Base-by-base conservation (phyloP, 2,888 invertebrate genomes). In the Notodonta ziczac region DNA sequence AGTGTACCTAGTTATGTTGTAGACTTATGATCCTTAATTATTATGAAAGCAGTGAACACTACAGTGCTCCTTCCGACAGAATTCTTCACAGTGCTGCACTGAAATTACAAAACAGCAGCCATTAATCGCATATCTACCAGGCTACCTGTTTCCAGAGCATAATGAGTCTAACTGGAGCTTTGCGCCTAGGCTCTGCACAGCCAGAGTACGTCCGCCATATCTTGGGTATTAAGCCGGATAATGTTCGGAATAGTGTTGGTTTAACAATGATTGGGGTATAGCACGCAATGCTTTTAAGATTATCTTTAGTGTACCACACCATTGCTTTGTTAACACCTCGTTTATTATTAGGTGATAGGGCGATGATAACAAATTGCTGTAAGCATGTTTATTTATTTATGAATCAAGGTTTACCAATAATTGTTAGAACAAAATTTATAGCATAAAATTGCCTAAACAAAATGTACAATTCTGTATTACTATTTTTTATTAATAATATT, bases 111-210 rank as follows among this genome's bases (percentile, higher is more conserved):
- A 66, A 39, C 52, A 12, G 54, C n/a, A 54, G 54, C 4, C 54
- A 39, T 54, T 54, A 39, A 54, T 56, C 44, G 52, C 63, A n/a
- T 52, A 52, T 50, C 42, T 24, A 16, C 66, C 56, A 72, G 67
- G 80, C 85, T 90, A 88, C 88, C 85, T 85, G 86, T 85, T 85
- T 80, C 79, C 70, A 68, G 70, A 74, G 82, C 80, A 83, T 90
- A 91, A 90, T 90, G 86, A 88, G 84, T 82, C 80, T 85, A 86
- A 88, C 85, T 84, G 81, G 84, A 81, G 82, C 81, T 86, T 83
- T 83, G 82, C 82, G 77, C 73, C 66, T 63, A 71, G 84, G 85
- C 12, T 32, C 12, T 5, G 53, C n/a, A 53, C 2, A 16, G 32
- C 39, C 32, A 53, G 32, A 35, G 54, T 35, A 10, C 0, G 35